Evolutionary conservation across 2,113 vertebrate genomes (phyloP), one percentile per base, ranked within the genome.

Genomic region (Pleuronectes platessa): DNA sequence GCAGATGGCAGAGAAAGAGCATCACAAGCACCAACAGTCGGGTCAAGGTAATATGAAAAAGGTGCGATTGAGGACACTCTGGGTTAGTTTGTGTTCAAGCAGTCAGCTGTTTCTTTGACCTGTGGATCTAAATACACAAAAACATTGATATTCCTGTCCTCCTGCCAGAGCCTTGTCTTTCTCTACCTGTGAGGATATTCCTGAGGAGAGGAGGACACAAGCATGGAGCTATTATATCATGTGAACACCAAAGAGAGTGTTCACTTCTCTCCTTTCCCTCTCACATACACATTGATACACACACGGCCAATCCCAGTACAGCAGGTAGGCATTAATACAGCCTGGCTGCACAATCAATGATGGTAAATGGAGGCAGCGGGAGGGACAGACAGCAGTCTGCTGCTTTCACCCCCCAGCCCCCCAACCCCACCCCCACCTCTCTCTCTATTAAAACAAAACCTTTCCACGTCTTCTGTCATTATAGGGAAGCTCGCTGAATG

Each of bases 331-430:
- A 79, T 88, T 90, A 86, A 81, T 78, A 78, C 75, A 78, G 82
- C 77, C 76, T 14, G 59, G 78, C 78, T 84, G 74, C 74, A 85
- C 83, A 80, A 89, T 90, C 88, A 90, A 88, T 90, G 82, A 84
- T 59, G 70, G 86, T 78, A 89, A 90, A 87, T 88, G 89, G 81
- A 92, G 84, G 78, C 88, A 88, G 90, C 84, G 53, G 86, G 88
- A 88, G 79, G 74, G 79, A 86, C 68, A 76, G 78, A 79, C 74
- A 62, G 71, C 5, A 63, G 83, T 88, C 78, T 79, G n/a, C 61
- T 73, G 65, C 68, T 55, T 53, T 62, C 58, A 63, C 4, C n/a
- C 31, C 21, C 54, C n/a, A 8, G 61, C 72, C 45, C 49, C 15
- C 24, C 24, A 24, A 24, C 24, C 24, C 54, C 21, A 9, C 64